A percentile compares a stretch with the other conserved stretches of the same genome.
Evolutionary conservation across 2,888 invertebrate genomes (phyloP).

Genomic region (Ormyrus pomaceus): DNA sequence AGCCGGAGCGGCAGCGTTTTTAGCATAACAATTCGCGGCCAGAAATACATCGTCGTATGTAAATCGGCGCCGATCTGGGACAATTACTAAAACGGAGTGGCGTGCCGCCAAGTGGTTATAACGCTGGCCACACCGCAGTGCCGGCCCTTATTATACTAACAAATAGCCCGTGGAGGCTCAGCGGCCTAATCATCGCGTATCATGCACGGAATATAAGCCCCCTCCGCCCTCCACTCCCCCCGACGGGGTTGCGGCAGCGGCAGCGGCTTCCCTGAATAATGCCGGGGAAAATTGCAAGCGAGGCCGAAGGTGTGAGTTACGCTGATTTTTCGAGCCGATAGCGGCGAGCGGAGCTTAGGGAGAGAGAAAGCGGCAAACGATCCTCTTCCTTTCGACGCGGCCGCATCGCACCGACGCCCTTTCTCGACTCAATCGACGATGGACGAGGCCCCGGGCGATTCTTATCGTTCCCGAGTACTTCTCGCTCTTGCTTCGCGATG

Average conservation of each 20-base stretch:
- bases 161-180: constrained; percentile 72
- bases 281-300: constrained; percentile 41
- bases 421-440: constrained; percentile 20
- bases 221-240: too few relatives aligned
- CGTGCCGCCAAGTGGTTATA: constrained; percentile 73
- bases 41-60: constrained; percentile 65
- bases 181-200: constrained; percentile 74
- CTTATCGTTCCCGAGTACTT: too few relatives aligned
- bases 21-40: constrained; percentile 14
- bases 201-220: constrained; percentile 65
- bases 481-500: too few relatives aligned
- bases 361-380: not conserved
- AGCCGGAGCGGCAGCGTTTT: not conserved
- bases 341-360: not conserved
- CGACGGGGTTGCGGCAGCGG: not conserved
- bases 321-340: constrained; percentile 60
- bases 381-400: constrained; percentile 7
- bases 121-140: constrained; percentile 71
- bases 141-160: constrained; percentile 75
- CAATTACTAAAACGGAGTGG: constrained; percentile 75
- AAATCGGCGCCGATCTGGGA: constrained; percentile 72
- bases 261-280: constrained; percentile 24
- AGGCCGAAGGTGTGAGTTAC: constrained; percentile 62
- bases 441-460: too few relatives aligned
- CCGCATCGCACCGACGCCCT: not conserved